Percentiles rank a stretch among this genome's conserved stretches.
Evolutionary conservation across 23 tunicate genomes (phyloP).

Genomic region (Oikopleura dioica): DNA sequence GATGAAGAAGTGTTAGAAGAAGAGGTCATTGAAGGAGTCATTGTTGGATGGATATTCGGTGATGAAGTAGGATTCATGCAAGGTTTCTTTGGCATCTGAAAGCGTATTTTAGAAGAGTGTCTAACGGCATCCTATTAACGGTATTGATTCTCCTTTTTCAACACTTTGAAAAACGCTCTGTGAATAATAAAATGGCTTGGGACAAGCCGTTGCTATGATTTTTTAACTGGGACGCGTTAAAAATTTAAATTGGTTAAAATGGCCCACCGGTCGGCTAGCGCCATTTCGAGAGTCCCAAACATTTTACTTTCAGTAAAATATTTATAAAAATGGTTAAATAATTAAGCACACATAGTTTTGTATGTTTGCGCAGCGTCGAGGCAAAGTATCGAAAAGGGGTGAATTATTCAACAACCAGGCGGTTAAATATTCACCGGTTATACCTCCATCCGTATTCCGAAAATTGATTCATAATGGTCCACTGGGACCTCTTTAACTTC

Average conservation of each 20-base stretch:
- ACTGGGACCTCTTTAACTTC: too few species aligned
- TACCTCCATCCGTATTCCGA: too few species aligned
- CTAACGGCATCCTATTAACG: not conserved
- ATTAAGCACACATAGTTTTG: too few species aligned
- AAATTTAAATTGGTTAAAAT: not conserved
- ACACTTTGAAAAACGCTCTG: not conserved
- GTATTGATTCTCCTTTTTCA: not conserved
- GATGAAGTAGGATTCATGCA: not conserved
- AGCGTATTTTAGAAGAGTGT: not conserved
- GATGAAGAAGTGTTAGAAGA: not conserved
- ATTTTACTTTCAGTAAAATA: not conserved
- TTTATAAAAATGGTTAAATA: not conserved
- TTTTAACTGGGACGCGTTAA: not conserved
- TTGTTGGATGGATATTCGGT: not conserved
- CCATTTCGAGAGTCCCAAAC: not conserved
- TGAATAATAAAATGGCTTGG: not conserved
- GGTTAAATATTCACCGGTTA: too few species aligned
- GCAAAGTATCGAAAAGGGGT: too few species aligned
- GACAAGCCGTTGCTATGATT: not conserved
- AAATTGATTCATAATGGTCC: too few species aligned
- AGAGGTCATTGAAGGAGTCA: constrained; percentile 1
- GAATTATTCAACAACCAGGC: too few species aligned
- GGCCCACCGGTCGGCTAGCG: not conserved
- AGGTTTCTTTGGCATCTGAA: not conserved
- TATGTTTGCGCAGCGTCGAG: too few species aligned